phyloP scores from a whole-genome alignment of 2,888 invertebrate genomes.

The Aethes cnicana region DNA sequence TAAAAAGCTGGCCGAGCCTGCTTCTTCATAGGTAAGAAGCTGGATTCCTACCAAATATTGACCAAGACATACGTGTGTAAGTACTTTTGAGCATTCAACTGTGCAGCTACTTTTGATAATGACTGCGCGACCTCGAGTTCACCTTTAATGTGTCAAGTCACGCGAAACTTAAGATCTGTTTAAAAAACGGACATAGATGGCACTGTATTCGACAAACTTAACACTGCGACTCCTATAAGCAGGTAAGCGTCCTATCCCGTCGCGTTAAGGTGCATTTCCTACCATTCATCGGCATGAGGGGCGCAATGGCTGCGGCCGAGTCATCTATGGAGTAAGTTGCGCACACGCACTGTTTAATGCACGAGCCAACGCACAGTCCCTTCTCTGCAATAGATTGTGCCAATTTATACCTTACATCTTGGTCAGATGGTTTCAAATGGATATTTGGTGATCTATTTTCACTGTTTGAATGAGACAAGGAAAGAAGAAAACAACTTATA shows the following conservation, averaged over 20 bases:
- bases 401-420: slow-evolving; percentile 45
- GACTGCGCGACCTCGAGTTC: too few species aligned
- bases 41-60: too few species aligned
- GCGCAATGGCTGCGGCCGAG: slow-evolving; percentile 61
- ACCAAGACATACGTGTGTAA: too few species aligned
- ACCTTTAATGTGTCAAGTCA: too few species aligned
- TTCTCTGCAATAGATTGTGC: slow-evolving; percentile 67
- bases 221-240: slow-evolving; percentile 5
- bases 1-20: too few species aligned
- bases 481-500: too few species aligned
- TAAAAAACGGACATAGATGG: not conserved
- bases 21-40: too few species aligned
- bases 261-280: slow-evolving; percentile 39
- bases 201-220: not conserved
- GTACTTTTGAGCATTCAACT: too few species aligned
- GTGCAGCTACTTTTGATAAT: too few species aligned
- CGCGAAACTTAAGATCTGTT: too few species aligned
- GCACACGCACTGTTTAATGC: slow-evolving; percentile 78
- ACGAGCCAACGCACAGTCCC: slow-evolving; percentile 76
- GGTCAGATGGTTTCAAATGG: slow-evolving; percentile 5
- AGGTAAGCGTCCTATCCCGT: slow-evolving; percentile 25
- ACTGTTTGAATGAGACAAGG: slow-evolving; percentile 8
- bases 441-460: too few species aligned
- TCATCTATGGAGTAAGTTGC: slow-evolving; percentile 68
- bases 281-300: slow-evolving; percentile 56